phyloP scores from a whole-genome alignment of 35 echinoderm and acorn worm genomes.

The Apostichopus japonicus region DNA sequence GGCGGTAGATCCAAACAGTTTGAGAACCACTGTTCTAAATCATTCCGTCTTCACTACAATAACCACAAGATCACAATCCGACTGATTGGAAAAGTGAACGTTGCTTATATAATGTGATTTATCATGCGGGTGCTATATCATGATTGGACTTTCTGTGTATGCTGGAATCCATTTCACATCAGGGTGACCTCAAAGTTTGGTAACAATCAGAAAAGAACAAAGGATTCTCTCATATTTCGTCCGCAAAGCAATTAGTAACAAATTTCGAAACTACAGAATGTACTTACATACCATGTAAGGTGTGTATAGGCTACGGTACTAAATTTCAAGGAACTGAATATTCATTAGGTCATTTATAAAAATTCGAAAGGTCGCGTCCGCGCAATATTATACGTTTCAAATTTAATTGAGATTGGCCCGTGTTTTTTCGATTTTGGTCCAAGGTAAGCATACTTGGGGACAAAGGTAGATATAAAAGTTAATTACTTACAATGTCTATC shows the following conservation, averaged over 20 bases:
- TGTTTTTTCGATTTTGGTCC: not conserved
- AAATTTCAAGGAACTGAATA: not conserved
- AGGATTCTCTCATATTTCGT: not conserved
- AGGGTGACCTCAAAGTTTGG: not conserved
- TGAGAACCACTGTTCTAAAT: no score
- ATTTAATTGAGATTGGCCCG: not conserved
- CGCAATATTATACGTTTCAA: constrained; percentile 1
- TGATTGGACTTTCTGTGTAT: no score
- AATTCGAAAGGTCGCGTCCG: not conserved
- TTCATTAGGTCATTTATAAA: not conserved
- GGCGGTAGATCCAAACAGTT: no score
- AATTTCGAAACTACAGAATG: not conserved
- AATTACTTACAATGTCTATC: no score
- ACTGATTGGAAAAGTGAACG: no score
- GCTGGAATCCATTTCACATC: no score
- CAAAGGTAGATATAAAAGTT: no score
- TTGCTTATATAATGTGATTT: no score
- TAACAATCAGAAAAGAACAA: not conserved
- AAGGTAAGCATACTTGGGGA: not conserved
- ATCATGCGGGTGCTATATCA: no score
- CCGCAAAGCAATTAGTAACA: not conserved
- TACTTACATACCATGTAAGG: not conserved
- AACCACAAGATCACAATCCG: no score
- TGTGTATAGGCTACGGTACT: not conserved
- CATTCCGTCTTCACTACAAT: no score